Evolutionary conservation across 2,797 vertebrate species (phyloP).

Genomic region (Fistularia tabacaria): DNA sequence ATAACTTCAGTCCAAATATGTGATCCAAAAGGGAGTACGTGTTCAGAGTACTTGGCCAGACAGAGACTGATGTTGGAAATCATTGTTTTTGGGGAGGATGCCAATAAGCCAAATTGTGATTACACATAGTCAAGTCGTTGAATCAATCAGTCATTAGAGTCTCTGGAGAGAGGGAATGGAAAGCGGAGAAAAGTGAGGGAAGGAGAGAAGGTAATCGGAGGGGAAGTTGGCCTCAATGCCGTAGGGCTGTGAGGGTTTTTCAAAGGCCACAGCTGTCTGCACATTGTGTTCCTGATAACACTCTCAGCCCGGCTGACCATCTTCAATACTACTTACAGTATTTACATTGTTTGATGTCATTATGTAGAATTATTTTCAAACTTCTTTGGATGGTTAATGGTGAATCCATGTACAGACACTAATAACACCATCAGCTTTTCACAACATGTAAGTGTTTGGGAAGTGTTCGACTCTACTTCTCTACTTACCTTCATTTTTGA

Average conservation of each 20-base stretch:
- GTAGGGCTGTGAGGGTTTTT: constrained; percentile 33
- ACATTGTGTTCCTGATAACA: constrained; percentile 58
- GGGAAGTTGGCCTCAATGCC: constrained; percentile 30
- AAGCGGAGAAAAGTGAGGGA: constrained; percentile 32
- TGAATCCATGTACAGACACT: too few relatives aligned
- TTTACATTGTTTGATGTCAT: not conserved
- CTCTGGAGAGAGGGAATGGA: constrained; percentile 46
- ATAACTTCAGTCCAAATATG: constrained; percentile 7
- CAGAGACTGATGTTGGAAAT: constrained; percentile 44
- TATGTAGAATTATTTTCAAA: not conserved
- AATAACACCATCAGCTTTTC: too few relatives aligned
- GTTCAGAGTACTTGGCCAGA: constrained; percentile 35
- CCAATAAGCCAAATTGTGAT: constrained; percentile 48
- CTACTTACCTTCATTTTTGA: too few relatives aligned
- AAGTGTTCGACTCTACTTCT: too few relatives aligned
- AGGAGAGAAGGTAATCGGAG: constrained; percentile 35
- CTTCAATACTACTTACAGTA: constrained; percentile 1
- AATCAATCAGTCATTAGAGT: constrained; percentile 62
- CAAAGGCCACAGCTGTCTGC: constrained; percentile 62
- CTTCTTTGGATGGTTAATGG: not conserved
- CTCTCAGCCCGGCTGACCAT: constrained; percentile 19
- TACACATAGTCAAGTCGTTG: constrained; percentile 36
- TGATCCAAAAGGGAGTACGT: constrained; percentile 22
- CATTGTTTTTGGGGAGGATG: constrained; percentile 43
- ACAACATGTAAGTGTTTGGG: too few relatives aligned